Base-by-base conservation (phyloP, 1,140 invertebrate genomes). In the Pristionchus pacificus region DNA sequence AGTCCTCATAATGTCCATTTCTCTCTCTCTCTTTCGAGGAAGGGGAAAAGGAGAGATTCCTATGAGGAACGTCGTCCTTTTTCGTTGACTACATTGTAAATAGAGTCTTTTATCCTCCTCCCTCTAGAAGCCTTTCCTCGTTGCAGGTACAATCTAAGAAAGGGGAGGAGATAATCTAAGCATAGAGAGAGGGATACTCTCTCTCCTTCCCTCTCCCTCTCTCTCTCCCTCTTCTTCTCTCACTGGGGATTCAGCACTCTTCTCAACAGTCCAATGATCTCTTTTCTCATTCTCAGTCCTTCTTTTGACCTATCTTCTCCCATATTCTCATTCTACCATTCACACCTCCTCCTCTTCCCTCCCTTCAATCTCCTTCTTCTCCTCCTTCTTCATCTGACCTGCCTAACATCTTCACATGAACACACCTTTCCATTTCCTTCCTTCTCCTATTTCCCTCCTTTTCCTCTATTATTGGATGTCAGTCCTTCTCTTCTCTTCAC, bases 191-290 rank as follows among this genome's bases (percentile, higher is more conserved):
- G n/a, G 13, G n/a, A n/a, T 25, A 14, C 10, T 61, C 60, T 25
- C 60, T 61, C 60, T 61, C 10, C 28, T 25, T 61, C 60, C 28
- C 60, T 61, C 10, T 61, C 60, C 10, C 60, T 61, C 25, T 61
- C 10, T 10, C 60, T 61, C 60, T 61, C 60, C 25, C 60, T 61
- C 25, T 61, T 28, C 13, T 10, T 61, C 28, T 61, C 60, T 61
- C 60, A 61, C 60, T 24, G 25, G n/a, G 55, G 55, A n/a, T 57
- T 57, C 14, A 57, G 55, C 55, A 14, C 55, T 14, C 55, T 24
- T 24, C 55, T 25, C n/a, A 61, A 61, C 61, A 33, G 61, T 30
- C 38, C 25, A 25, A 25, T 33, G n/a, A 31, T 19, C 32, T 33
- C 25, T 63, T 15, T 63, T 63, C 30, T 31, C 3, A 10, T 60